A percentile compares a stretch with the other conserved stretches of the same genome.
Evolutionary conservation across 1,140 invertebrate genomes (phyloP).

Genomic region (Daktulosphaira vitifoliae): DNA sequence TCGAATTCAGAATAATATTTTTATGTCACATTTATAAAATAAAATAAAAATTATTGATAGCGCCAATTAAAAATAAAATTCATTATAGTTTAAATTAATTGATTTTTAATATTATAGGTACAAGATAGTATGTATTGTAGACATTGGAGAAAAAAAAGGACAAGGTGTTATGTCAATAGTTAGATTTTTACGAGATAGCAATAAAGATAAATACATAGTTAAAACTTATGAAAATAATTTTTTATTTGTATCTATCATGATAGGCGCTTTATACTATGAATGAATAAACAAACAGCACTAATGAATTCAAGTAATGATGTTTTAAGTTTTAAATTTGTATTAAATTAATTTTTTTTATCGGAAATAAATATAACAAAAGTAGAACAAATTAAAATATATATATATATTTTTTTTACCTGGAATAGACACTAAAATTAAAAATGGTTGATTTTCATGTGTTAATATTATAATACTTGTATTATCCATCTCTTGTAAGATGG

Average conservation of each 20-base stretch:
- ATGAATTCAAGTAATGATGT: too few species aligned
- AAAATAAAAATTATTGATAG: too few species aligned
- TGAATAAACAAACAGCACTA: background rate
- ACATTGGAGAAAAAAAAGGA: conserved; percentile 43
- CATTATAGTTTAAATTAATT: too few species aligned
- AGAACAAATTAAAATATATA: background rate
- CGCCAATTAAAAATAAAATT: too few species aligned
- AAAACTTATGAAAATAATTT: conserved; percentile 23
- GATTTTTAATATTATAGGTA: conserved; percentile 43
- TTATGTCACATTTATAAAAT: too few species aligned
- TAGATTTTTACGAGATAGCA: conserved; percentile 43
- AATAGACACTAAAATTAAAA: conserved; percentile 41
- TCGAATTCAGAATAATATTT: too few species aligned
- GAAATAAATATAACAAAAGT: too few species aligned
- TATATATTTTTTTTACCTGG: conserved; percentile 37
- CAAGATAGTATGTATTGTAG: conserved; percentile 43
- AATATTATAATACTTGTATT: conserved; percentile 25
- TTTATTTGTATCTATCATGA: conserved; percentile 19
- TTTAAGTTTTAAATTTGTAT: too few species aligned
- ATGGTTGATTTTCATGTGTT: conserved; percentile 21
- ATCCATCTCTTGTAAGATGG: conserved; percentile 29
- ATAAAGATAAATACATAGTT: conserved; percentile 42
- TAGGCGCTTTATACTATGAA: conserved; percentile 26
- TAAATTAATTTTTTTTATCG: too few species aligned
- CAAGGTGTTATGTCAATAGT: conserved; percentile 41